Conservation (phyloP, 2,888 invertebrate genomes). For the Leucozona laternaria region DNA sequence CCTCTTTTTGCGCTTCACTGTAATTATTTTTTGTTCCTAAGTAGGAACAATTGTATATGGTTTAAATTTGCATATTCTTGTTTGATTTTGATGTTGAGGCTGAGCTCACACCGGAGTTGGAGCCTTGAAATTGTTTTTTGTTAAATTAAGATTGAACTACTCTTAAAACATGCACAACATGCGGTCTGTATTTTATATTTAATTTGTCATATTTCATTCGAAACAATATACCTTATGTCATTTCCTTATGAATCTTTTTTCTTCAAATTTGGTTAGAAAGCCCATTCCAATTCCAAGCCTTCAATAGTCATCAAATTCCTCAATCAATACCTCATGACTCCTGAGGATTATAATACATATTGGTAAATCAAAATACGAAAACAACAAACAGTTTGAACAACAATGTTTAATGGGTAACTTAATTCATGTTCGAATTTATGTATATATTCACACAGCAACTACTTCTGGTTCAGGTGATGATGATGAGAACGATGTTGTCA, state of each 20-base stretch:
- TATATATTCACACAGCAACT: slow-evolving; percentile 30
- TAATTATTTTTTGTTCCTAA: too few species aligned
- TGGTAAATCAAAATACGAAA: slow-evolving; percentile 20
- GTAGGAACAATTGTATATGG: too few species aligned
- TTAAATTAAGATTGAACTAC: too few species aligned
- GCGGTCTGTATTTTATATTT: neutral
- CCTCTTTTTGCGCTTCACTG: too few species aligned
- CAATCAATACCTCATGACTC: neutral
- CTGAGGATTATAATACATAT: neutral
- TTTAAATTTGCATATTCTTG: too few species aligned
- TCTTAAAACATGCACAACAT: too few species aligned
- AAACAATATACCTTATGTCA: neutral
- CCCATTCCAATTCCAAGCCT: neutral
- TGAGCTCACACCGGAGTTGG: too few species aligned
- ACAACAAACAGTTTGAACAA: slow-evolving; percentile 23
- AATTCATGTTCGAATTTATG: slow-evolving; percentile 9
- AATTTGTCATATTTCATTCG: slow-evolving; percentile 4
- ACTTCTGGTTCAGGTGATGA: slow-evolving; percentile 38
- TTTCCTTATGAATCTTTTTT: neutral
- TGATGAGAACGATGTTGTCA: slow-evolving; percentile 14
- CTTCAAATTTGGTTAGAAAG: neutral
- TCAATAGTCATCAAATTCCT: neutral
- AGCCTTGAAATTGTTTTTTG: too few species aligned
- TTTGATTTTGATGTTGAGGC: too few species aligned
- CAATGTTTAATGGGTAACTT: neutral